phyloP scores from a whole-genome alignment of 2,888 invertebrate genomes.

The Theretra japonica region DNA sequence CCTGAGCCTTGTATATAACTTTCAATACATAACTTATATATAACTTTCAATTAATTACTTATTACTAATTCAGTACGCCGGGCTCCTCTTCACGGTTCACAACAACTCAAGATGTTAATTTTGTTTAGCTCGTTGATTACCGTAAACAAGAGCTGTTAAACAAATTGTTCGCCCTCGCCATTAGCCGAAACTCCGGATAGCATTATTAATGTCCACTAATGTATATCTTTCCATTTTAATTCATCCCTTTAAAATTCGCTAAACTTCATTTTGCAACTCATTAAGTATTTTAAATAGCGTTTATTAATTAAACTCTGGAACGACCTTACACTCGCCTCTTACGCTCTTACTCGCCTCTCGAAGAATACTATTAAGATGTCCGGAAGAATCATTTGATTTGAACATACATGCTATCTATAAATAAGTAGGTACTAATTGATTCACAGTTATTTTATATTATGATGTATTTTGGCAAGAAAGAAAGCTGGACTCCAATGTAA shows the following conservation, averaged over 20 bases:
- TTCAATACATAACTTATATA: too few relatives aligned
- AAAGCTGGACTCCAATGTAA: too few relatives aligned
- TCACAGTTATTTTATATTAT: too few relatives aligned
- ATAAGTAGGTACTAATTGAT: too few relatives aligned
- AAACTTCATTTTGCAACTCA: neutral
- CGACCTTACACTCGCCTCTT: neutral
- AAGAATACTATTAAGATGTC: too few relatives aligned
- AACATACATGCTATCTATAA: too few relatives aligned
- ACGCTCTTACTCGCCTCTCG: too few relatives aligned
- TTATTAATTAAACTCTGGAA: neutral
- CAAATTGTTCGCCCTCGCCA: constrained; percentile 13
- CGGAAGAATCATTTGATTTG: too few relatives aligned
- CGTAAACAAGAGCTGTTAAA: constrained; percentile 17
- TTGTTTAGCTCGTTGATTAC: constrained; percentile 10
- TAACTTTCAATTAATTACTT: too few relatives aligned
- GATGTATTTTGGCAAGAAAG: too few relatives aligned
- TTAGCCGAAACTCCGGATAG: constrained; percentile 5
- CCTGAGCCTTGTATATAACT: too few relatives aligned
- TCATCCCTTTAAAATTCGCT: neutral
- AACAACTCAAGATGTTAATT: constrained; percentile 2
- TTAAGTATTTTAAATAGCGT: neutral
- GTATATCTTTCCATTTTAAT: constrained; percentile 23
- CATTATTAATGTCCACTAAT: constrained; percentile 25
- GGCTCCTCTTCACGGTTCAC: too few relatives aligned
- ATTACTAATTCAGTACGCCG: neutral